Evolutionary conservation across 2,113 vertebrate species (phyloP).

Genomic region (Megaceryle torquata): DNA sequence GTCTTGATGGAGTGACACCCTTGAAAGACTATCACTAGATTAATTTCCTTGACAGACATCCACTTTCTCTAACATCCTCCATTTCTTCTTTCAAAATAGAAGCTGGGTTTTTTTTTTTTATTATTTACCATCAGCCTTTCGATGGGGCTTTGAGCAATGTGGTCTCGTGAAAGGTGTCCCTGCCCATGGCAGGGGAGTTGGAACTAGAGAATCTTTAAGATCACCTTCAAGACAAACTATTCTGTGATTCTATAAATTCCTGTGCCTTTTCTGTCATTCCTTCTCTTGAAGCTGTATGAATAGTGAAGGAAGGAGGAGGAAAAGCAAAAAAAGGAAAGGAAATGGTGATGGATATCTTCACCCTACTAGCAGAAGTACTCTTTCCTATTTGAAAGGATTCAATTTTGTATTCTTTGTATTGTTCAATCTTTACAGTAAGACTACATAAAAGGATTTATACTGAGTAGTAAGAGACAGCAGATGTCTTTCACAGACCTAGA

Average conservation of each 20-base stretch:
- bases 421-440: neutral
- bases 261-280: neutral
- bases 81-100: conserved; percentile 14
- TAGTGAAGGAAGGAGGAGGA: neutral
- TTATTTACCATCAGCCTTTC: neutral
- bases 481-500: neutral
- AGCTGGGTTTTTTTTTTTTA: neutral
- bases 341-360: neutral
- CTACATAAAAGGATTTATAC: neutral
- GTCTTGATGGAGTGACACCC: neutral
- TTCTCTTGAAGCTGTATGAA: neutral
- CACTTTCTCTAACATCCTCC: neutral
- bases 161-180: neutral
- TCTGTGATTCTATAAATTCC: neutral
- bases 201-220: neutral
- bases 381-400: neutral
- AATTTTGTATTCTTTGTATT: neutral
- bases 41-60: conserved; percentile 3
- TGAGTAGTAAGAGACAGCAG: neutral
- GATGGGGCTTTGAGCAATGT: neutral
- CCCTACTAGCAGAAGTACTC: neutral
- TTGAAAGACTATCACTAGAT: neutral
- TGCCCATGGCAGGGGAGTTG: neutral
- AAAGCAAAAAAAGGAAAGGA: neutral
- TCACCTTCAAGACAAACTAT: neutral